Base-by-base conservation (phyloP, 2,888 invertebrate species). In the Saturnia japonica region DNA sequence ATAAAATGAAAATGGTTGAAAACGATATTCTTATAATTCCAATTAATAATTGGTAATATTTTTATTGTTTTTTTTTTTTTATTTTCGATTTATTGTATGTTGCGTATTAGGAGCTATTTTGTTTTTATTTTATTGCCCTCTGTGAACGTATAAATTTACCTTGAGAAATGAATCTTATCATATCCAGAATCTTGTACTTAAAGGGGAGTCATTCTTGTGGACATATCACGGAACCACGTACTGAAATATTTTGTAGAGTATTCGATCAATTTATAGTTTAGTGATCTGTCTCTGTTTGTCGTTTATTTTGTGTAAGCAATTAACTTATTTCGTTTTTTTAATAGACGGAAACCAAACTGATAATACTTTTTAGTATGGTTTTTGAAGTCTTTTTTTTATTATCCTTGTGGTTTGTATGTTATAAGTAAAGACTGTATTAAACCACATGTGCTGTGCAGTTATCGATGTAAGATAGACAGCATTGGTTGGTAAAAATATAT, bases 131-230 rank as follows among this genome's bases (percentile, higher is more conserved):
- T 34, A 34, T 34, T 34, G 34, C 34, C 28, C 9, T 12, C 6
- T 60, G 3, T 60, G 25, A 0, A 7, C 28, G 28, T n/a, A 12
- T 28, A 22, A 25, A 47, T 16, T 57, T 57, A 62, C 16, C 28
- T 60, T 14, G 62, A 64, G 40, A 40, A 64, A 64, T 40, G 64
- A 64, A 64, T 64, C 64, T 64, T 64, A 22, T 64, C 9, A n/a
- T 40, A 40, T 64, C 64, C 64, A 64, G 40, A 64, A 64, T 64
- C 40, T 40, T 64, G 64, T 64, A 64, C 64, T 64, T 64, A 64
- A 64, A 9, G 1, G 62, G 62, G 1, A 19, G 62, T 34, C 0
- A 62, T 62, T 62, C 22, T 54, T 54, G 22, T 22, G 34, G 28
- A 34, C 25, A 14, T 16, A 16, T 28, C 25, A 57, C n/a, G 57